A percentile compares a stretch with the other conserved stretches of the same genome.
Evolutionary conservation across 2,113 vertebrate genomes (phyloP).

Genomic region (Centropus bengalensis): DNA sequence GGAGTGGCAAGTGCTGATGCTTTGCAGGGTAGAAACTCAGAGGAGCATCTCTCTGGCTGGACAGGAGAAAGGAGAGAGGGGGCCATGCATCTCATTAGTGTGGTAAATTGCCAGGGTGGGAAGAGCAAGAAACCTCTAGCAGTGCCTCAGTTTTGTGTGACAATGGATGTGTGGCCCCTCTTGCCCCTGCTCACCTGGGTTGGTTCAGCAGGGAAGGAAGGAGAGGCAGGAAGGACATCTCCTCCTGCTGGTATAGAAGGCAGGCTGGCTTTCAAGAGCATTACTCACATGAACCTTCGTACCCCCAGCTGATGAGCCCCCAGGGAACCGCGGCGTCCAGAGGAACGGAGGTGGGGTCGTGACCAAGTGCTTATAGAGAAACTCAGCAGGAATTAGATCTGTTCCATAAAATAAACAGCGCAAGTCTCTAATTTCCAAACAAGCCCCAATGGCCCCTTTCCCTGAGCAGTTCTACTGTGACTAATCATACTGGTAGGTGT

Average conservation of each 20-base stretch:
- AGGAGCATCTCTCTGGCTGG: not conserved
- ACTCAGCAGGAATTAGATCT: slow-evolving; percentile 53
- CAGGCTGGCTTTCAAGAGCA: not conserved
- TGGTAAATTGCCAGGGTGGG: not conserved
- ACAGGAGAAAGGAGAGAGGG: not conserved
- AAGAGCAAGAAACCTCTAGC: not conserved
- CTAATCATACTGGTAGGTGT: slow-evolving; percentile 74
- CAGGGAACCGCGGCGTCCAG: accelerated
- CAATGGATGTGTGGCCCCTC: not conserved
- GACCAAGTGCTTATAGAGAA: slow-evolving; percentile 9
- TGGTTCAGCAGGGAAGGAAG: not conserved
- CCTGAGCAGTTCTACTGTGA: slow-evolving; percentile 60
- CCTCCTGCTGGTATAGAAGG: not conserved
- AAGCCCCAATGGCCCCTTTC: slow-evolving; percentile 53
- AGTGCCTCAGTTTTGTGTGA: accelerated
- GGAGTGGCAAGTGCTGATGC: not conserved
- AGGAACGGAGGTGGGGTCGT: not conserved
- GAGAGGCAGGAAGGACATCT: not conserved
- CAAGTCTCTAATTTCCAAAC: slow-evolving; percentile 63
- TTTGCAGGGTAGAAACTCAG: not conserved
- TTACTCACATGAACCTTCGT: not conserved
- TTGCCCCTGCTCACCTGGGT: accelerated
- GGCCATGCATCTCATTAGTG: not conserved
- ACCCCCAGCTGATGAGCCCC: not conserved
- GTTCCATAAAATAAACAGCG: slow-evolving; percentile 55